Base-by-base conservation (phyloP, 2,113 vertebrate genomes). In the Fulmarus glacialis region DNA sequence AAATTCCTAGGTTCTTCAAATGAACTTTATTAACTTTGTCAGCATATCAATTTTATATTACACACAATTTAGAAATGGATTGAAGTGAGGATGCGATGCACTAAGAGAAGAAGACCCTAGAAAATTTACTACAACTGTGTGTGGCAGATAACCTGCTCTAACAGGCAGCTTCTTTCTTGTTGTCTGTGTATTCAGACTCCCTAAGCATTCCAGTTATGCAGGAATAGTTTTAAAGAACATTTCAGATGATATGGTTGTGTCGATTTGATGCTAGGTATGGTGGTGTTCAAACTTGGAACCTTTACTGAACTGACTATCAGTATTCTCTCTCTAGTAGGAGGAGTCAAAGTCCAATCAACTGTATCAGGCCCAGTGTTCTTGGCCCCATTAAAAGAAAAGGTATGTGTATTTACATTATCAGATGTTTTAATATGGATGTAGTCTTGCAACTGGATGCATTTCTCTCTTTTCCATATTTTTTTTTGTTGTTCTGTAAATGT, bases 311-410 rank as follows among this genome's bases (percentile, higher is more conserved):
- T 92, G 94, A 60, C 32, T 94, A 6, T 82, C 22, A 6, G 20
- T 90, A 4, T 97, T 80, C 63, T 93, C 53, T 92, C 88, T 91
- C 91, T 96, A 99, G 99, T 97, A 99, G 99, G 91, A 98, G 99
- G 92, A 99, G 99, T 98, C 99, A 99, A 96, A 99, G 99, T 97
- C 99, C 99, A 8, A 99, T 99, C 97, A 99, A 99, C 97, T 99
- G 99, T 94, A 99, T 99, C 97, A 98, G 99, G 95, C 99, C 99
- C 95, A 99, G 99, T 98, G 99, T 98, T 91, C 98, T 99, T 56
- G 99, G 99, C 64, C 99, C 99, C 38, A 98, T 99, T 48, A 99
- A 99, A 98, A 99, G 99, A 83, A 99, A 99, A 99, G 99, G 99
- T 99, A 96, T n/a, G 92, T 92, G 24, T 59, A 15, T 83, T 45